Evolutionary conservation across 2,113 vertebrate species (phyloP).

Genomic region (Zootoca vivipara): DNA sequence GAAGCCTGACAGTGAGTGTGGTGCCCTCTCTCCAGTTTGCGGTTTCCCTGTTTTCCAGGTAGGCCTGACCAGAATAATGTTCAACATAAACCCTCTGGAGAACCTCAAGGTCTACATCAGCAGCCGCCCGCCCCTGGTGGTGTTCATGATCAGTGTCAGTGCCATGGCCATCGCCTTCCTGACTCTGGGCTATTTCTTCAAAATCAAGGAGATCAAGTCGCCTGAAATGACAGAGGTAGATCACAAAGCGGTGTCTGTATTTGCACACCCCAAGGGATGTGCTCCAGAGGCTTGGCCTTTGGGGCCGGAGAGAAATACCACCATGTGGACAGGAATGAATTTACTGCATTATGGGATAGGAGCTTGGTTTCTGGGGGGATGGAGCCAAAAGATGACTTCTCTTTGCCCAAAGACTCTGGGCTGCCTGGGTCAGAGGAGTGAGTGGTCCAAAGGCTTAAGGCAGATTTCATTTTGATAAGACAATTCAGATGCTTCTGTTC

Average conservation of each 20-base stretch:
- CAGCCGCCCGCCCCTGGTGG: constrained; percentile 94
- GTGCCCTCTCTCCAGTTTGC: neutral
- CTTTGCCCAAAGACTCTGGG: neutral
- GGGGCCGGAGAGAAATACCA: too few species aligned
- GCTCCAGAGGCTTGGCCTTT: neutral
- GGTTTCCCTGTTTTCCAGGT: constrained; percentile 65
- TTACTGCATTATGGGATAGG: neutral
- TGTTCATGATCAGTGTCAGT: constrained; percentile 98
- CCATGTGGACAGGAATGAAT: neutral
- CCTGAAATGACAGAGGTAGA: constrained; percentile 94
- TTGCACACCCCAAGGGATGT: neutral
- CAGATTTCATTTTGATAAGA: neutral
- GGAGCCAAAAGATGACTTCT: neutral
- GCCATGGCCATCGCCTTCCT: constrained; percentile 97
- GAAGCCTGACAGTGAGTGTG: neutral
- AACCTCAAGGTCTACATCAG: constrained; percentile 93
- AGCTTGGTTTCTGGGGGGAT: neutral
- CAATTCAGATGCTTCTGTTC: neutral
- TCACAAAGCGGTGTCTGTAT: neutral
- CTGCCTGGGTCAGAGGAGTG: neutral
- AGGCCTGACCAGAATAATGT: constrained; percentile 77
- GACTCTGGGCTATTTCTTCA: constrained; percentile 98
- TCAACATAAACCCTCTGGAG: constrained; percentile 89
- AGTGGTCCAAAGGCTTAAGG: neutral
- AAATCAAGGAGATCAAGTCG: constrained; percentile 98